Percentiles rank a stretch among this genome's conserved stretches.
Evolutionary conservation across 2,797 vertebrate genomes (phyloP).

Genomic region (Cuniculus paca): DNA sequence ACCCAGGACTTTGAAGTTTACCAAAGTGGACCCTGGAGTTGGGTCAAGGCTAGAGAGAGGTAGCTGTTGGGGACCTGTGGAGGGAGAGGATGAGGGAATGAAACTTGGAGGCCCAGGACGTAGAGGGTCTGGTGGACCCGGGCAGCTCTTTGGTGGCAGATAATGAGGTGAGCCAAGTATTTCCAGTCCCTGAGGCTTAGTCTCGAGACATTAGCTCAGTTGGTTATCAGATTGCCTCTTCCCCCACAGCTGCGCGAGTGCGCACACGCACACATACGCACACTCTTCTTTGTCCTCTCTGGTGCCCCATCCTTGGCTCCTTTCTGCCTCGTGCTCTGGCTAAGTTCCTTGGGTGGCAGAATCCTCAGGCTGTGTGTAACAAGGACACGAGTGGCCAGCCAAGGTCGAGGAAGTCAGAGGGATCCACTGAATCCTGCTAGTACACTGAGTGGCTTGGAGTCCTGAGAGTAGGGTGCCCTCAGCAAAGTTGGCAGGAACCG

Average conservation of each 20-base stretch:
- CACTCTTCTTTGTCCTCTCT: not conserved
- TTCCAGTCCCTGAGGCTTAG: not conserved
- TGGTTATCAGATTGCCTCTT: slow-evolving; percentile 36
- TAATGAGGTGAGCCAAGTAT: not conserved
- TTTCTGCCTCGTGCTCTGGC: slow-evolving; percentile 13
- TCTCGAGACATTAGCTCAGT: not conserved
- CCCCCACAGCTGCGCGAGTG: fast-evolving
- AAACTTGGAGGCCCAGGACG: not conserved
- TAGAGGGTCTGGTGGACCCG: not conserved
- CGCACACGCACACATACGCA: not conserved
- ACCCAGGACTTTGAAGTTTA: not conserved
- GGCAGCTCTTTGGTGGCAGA: not conserved
- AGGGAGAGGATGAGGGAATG: not conserved
- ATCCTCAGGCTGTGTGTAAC: not conserved
- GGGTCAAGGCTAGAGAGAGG: not conserved
- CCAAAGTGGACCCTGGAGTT: not conserved
- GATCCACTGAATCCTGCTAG: not conserved
- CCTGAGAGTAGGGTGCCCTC: not conserved
- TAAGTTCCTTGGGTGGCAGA: not conserved
- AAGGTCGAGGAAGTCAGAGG: not conserved
- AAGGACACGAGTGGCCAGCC: not conserved
- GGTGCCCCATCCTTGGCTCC: not conserved
- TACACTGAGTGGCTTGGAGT: not conserved
- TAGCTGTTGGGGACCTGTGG: not conserved
- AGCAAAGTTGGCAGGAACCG: not conserved